Percentiles rank a stretch among this genome's conserved stretches.
These are phyloP conservation scores for Sphyrna mokarran DNA, from an alignment of 2,113 vertebrate genomes.

Conservation along the genomic window DNA sequence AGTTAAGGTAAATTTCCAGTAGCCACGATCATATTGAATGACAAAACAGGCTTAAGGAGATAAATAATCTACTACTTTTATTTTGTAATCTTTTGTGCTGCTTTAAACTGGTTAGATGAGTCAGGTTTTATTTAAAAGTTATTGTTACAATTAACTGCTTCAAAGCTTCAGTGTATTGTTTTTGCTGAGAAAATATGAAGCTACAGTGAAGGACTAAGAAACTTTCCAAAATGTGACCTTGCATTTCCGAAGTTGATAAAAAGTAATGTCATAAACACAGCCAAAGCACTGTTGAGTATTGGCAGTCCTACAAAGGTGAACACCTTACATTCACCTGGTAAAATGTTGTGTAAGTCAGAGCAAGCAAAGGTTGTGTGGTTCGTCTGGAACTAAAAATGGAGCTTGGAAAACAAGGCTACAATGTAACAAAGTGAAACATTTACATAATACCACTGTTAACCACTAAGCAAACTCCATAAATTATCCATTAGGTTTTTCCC, in stretches of 20 bases:
- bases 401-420: background rate
- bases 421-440: background rate
- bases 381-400: background rate
- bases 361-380: background rate
- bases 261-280: background rate
- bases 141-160: background rate
- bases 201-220: background rate
- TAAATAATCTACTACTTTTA: too few relatives aligned
- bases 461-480: background rate
- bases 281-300: background rate
- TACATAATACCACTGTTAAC: background rate
- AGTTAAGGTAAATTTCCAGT: too few relatives aligned
- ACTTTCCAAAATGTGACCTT: background rate
- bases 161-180: background rate
- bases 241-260: background rate
- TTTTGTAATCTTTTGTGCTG: background rate
- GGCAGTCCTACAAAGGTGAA: background rate
- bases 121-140: conserved; percentile 8
- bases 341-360: background rate
- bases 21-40: too few relatives aligned
- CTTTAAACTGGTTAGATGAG: background rate
- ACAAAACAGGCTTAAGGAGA: too few relatives aligned
- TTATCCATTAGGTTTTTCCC: background rate
- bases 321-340: background rate
- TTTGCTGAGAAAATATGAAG: background rate